A percentile compares a stretch with the other conserved stretches of the same genome.
These are phyloP conservation scores for Drosophila trapezifrons DNA, from an alignment of 1,140 invertebrate species.

Conservation along the genomic window DNA sequence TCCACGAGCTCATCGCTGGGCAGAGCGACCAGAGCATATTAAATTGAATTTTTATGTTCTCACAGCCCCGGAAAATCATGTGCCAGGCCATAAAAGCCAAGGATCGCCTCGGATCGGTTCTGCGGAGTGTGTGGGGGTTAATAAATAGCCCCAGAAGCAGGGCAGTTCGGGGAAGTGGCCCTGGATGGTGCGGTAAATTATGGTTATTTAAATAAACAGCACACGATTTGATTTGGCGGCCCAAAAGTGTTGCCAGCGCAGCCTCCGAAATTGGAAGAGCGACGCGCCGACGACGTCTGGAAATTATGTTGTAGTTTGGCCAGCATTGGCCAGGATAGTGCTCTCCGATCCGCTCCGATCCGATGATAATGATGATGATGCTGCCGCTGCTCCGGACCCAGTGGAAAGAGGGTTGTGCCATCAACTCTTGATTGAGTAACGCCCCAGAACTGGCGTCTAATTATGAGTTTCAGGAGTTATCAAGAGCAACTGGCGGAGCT, in stretches of 20 bases:
- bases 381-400: slow-evolving; percentile 15
- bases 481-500: slow-evolving; percentile 4
- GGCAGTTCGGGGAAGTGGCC: slow-evolving; percentile 13
- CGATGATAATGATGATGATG: slow-evolving; percentile 36
- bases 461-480: slow-evolving; percentile 56
- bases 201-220: slow-evolving; percentile 85
- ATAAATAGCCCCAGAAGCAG: slow-evolving; percentile 65
- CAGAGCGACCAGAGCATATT: slow-evolving; percentile 51
- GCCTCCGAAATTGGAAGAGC: slow-evolving; percentile 70
- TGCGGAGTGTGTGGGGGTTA: slow-evolving; percentile 58
- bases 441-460: slow-evolving; percentile 75
- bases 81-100: slow-evolving; percentile 64
- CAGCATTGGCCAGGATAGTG: slow-evolving; percentile 44
- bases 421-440: slow-evolving; percentile 83
- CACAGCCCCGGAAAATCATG: slow-evolving; percentile 73
- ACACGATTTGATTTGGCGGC: slow-evolving; percentile 82
- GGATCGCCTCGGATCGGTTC: slow-evolving; percentile 18
- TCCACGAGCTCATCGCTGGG: slow-evolving; percentile 29
- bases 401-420: slow-evolving; percentile 71
- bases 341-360: slow-evolving; percentile 12
- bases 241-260: slow-evolving; percentile 76
- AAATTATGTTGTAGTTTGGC: slow-evolving; percentile 76
- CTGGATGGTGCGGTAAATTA: slow-evolving; percentile 70
- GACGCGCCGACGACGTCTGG: slow-evolving; percentile 47
- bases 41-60: slow-evolving; percentile 82